A percentile compares a stretch with the other conserved stretches of the same genome.
These are phyloP conservation scores for Trissoscelio sp. DNA, from an alignment of 2,888 invertebrate genomes.

Conservation along the genomic window DNA sequence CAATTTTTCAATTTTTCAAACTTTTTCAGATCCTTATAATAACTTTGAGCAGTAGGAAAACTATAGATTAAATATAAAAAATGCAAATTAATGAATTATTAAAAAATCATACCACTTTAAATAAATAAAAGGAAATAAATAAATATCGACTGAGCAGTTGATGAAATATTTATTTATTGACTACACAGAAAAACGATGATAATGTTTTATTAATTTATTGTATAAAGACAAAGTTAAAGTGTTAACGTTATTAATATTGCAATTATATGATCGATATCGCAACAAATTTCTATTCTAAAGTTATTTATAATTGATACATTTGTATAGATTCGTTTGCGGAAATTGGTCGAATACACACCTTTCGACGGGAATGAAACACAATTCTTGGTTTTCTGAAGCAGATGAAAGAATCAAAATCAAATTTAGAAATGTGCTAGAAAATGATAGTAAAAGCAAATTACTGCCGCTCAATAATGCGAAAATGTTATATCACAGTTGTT, in stretches of 20 bases:
- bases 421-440: neutral
- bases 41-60: slow-evolving; percentile 89
- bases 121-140: neutral
- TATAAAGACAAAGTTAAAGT: no score
- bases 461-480: slow-evolving; percentile 18
- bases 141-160: neutral
- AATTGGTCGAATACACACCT: slow-evolving; percentile 33
- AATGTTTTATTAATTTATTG: no score
- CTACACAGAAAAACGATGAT: no score
- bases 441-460: slow-evolving; percentile 4
- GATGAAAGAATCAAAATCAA: neutral
- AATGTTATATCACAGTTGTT: slow-evolving; percentile 3
- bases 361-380: neutral
- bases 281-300: neutral
- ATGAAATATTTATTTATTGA: slow-evolving; percentile 14
- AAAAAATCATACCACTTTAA: neutral
- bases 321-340: slow-evolving; percentile 35
- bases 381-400: slow-evolving; percentile 29
- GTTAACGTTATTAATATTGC: no score
- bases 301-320: neutral
- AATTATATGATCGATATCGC: neutral
- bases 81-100: neutral
- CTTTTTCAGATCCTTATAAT: no score
- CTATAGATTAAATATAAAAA: slow-evolving; percentile 21
- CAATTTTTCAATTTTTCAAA: no score